Evolutionary conservation across 1,140 invertebrate species (phyloP), one percentile per base, ranked within the genome.

Genomic region (Drosophila punjabiensis): DNA sequence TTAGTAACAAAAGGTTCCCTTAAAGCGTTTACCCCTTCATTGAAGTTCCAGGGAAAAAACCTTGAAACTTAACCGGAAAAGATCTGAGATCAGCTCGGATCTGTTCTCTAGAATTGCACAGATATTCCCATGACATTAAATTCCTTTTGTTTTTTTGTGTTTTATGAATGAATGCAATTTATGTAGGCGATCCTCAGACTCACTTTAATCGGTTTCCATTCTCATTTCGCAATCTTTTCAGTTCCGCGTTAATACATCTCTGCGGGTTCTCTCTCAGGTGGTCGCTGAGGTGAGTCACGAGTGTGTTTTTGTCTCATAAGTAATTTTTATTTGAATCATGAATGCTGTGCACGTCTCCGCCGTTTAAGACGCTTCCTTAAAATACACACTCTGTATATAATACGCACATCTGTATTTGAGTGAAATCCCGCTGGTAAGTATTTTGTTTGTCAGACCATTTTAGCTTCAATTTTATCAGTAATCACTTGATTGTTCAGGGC

Each of bases 241-340:
- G 82, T 86, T 85, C 82, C 83, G 83, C 68, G 61, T 82, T 77
- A 64, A 67, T 65, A 47, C 30, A 56, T 64, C 48, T 53, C 48
- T 30, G 63, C n/a, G 20, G 47, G 33, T 73, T 39, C 47, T 59
- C 52, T 73, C 52, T 43, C 53, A 73, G 52, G 67, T 59, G 41
- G 41, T 58, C 28, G 10, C 7, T 0, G 8, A 32, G 11, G 30
- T 78, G 76, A 78, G 35, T 78, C 76, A 78, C 64, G 4, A 20
- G n/a, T 30, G 50, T 56, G 33, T 24, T 13, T 37, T 4, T 56
- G 53, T 76, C 65, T 77, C 39, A 61, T 55, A 77, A 58, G 50
- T 69, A 47, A 56, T 67, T 67, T 60, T 67, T 33, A 71, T 47
- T 76, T 78, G 65, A 78, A 78, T 78, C 65, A 69, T 70, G 58